A percentile compares a stretch with the other conserved stretches of the same genome.
Evolutionary conservation across 2,888 invertebrate species (phyloP).

Genomic region (Agelastica alni): DNA sequence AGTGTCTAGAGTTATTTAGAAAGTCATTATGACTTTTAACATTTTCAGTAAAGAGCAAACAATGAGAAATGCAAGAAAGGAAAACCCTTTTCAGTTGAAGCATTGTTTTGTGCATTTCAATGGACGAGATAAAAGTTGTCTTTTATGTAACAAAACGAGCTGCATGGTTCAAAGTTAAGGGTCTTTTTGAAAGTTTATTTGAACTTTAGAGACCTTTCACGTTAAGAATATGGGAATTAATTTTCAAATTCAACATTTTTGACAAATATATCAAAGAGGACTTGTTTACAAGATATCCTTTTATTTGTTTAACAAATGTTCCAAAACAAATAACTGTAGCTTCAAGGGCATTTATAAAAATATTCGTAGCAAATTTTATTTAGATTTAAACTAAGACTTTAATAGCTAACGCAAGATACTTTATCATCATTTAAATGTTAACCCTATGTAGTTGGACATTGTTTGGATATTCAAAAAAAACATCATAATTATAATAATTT

Average conservation of each 20-base stretch:
- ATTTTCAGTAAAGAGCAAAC: not conserved
- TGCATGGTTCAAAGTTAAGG: slow-evolving; percentile 1
- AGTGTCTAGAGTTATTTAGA: too few species aligned
- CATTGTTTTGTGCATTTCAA: slow-evolving; percentile 12
- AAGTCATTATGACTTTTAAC: slow-evolving; percentile 5
- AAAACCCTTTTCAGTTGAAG: not conserved
- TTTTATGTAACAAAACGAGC: slow-evolving; percentile 8
- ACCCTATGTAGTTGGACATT: too few species aligned
- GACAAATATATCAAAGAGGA: not conserved
- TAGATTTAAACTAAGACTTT: too few species aligned
- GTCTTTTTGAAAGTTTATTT: not conserved
- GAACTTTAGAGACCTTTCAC: not conserved
- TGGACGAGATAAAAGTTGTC: slow-evolving; percentile 9
- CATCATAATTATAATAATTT: too few species aligned
- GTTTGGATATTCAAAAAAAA: too few species aligned
- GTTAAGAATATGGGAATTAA: not conserved
- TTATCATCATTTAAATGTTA: too few species aligned
- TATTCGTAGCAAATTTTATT: too few species aligned
- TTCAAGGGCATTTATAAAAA: too few species aligned
- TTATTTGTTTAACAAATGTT: not conserved
- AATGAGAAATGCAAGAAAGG: slow-evolving; percentile 7
- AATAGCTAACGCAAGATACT: too few species aligned
- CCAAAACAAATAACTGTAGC: too few species aligned
- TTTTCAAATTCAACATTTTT: not conserved
- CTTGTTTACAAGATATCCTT: not conserved